phyloP scores from a whole-genome alignment of 2,888 invertebrate species.

The Drosophila macrospina region DNA sequence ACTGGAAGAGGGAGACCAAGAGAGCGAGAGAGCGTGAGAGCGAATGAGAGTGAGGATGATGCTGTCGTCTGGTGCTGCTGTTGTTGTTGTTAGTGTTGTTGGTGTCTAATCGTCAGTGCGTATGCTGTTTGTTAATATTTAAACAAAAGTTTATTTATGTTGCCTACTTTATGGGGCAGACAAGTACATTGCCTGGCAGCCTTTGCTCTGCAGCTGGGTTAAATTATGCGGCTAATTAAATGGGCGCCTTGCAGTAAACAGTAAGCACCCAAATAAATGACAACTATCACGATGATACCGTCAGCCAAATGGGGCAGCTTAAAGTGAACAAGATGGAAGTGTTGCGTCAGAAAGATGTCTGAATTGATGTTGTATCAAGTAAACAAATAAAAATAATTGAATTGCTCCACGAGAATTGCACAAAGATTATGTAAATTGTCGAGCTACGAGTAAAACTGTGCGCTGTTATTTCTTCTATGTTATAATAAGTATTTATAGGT shows the following conservation, averaged over 20 bases:
- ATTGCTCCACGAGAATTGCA: not conserved
- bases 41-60: not conserved
- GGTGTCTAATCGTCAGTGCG: slow-evolving; percentile 12
- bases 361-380: no score
- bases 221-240: slow-evolving; percentile 73
- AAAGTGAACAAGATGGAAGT: slow-evolving; percentile 6
- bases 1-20: not conserved
- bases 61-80: not conserved
- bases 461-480: no score
- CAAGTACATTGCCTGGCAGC: not conserved
- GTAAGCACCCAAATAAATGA: slow-evolving; percentile 49
- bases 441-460: no score
- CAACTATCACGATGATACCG: slow-evolving; percentile 50
- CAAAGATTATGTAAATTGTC: no score
- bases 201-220: slow-evolving; percentile 7
- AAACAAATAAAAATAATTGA: not conserved
- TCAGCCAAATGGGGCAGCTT: slow-evolving; percentile 6
- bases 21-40: not conserved
- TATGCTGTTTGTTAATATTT: slow-evolving; percentile 53
- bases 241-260: slow-evolving; percentile 60
- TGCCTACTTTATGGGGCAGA: slow-evolving; percentile 29
- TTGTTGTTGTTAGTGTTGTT: slow-evolving; percentile 5
- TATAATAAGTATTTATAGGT: no score
- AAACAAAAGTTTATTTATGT: slow-evolving; percentile 50
- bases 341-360: not conserved